These are phyloP conservation scores for Pipistrellus pygmaeus DNA, from an alignment of 2,797 vertebrate genomes.

Conservation along the genomic window DNA sequence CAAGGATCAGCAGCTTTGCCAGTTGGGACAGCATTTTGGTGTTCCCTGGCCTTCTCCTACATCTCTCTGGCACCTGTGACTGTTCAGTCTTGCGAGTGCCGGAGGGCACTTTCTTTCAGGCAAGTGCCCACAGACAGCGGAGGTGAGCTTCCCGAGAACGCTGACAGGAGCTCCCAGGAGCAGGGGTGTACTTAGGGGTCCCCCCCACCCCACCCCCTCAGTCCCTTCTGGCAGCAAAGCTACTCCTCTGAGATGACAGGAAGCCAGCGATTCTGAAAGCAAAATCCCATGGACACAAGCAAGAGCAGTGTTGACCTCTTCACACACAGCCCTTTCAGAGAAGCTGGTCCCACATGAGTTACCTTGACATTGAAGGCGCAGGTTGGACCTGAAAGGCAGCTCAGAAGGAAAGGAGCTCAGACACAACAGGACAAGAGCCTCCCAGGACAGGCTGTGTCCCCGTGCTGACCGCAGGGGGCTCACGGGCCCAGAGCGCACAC, in stretches of 20 bases:
- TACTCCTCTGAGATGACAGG: neutral
- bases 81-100: neutral
- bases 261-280: neutral
- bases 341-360: neutral
- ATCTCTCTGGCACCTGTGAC: neutral
- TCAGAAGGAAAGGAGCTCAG: neutral
- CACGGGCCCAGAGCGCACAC: accelerated
- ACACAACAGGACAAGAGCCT: neutral
- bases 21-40: neutral
- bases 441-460: accelerated
- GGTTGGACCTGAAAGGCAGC: neutral
- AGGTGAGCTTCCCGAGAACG: neutral
- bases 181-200: neutral
- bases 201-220: neutral
- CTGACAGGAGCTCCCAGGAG: neutral
- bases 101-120: neutral
- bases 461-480: accelerated
- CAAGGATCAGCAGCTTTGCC: neutral
- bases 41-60: neutral
- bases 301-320: neutral
- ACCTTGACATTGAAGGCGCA: neutral
- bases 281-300: too few relatives aligned
- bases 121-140: neutral
- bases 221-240: neutral
- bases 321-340: too few relatives aligned